Evolutionary conservation across 2,888 invertebrate species (phyloP).

Genomic region (Bimastos eiseni): DNA sequence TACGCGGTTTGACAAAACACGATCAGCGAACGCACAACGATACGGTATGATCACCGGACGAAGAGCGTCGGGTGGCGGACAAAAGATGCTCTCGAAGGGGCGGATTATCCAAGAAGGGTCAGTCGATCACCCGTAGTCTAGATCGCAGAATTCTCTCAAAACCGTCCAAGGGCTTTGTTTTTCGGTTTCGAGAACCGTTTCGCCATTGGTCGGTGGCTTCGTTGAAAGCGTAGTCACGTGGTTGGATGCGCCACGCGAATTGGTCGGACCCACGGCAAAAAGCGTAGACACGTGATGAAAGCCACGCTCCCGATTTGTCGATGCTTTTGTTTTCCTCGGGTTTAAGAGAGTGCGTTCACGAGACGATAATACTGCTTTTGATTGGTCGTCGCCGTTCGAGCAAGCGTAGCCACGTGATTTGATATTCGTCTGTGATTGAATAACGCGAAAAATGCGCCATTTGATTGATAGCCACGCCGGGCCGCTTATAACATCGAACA

Average conservation of each 20-base stretch:
- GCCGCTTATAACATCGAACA: background rate
- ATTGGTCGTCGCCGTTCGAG: background rate
- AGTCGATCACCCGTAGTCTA: background rate
- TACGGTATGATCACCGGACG: background rate
- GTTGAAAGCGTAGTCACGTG: slow-evolving; percentile 23
- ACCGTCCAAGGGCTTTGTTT: slow-evolving; percentile 18
- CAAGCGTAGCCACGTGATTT: background rate
- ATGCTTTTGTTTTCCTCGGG: background rate
- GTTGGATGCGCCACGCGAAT: background rate
- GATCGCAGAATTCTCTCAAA: background rate
- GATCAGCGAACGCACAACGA: background rate
- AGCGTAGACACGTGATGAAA: slow-evolving; percentile 22
- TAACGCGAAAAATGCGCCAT: slow-evolving; percentile 13
- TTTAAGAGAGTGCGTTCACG: background rate
- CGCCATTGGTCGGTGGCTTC: background rate
- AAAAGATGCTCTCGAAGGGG: background rate
- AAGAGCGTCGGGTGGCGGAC: background rate
- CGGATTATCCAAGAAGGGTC: background rate
- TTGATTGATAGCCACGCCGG: slow-evolving; percentile 6
- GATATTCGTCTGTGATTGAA: background rate
- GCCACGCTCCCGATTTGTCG: background rate
- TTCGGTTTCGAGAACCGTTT: background rate
- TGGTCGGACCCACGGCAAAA: background rate
- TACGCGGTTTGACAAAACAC: background rate
- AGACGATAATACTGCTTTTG: background rate